A percentile compares a stretch with the other conserved stretches of the same genome.
phyloP scores from a whole-genome alignment of 2,797 vertebrate genomes.

The Neoniphon sammara region DNA sequence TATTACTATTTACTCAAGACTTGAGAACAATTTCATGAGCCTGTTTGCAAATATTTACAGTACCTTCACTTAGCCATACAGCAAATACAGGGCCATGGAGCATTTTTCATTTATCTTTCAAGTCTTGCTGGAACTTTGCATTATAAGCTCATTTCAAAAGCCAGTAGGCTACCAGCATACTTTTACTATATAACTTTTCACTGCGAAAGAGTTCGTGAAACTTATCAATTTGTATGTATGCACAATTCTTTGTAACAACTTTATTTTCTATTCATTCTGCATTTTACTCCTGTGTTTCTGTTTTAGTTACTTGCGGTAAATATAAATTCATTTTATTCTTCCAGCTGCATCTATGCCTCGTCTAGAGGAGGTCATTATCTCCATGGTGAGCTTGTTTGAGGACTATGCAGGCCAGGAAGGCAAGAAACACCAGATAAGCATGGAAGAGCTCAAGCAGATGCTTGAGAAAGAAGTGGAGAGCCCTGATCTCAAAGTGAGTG shows the following conservation, averaged over 20 bases:
- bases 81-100: not conserved
- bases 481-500: constrained; percentile 72
- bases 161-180: not conserved
- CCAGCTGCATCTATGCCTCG: constrained; percentile 71
- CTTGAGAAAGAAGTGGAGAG: constrained; percentile 70
- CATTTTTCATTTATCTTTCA: not conserved
- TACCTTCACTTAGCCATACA: not conserved
- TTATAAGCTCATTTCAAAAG: not conserved
- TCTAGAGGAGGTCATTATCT: constrained; percentile 73
- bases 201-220: not conserved
- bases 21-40: not conserved
- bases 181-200: not conserved
- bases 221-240: not conserved
- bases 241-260: not conserved
- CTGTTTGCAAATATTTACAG: not conserved
- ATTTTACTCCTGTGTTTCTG: not conserved
- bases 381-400: constrained; percentile 78
- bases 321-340: not conserved
- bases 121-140: not conserved
- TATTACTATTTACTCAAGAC: not conserved
- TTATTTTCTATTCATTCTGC: constrained; percentile 1
- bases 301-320: not conserved
- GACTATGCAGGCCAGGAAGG: constrained; percentile 70
- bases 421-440: constrained; percentile 69
- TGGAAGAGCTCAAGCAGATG: constrained; percentile 63